Base-by-base conservation (phyloP, 1,140 invertebrate genomes). In the Dendroctonus valens region DNA sequence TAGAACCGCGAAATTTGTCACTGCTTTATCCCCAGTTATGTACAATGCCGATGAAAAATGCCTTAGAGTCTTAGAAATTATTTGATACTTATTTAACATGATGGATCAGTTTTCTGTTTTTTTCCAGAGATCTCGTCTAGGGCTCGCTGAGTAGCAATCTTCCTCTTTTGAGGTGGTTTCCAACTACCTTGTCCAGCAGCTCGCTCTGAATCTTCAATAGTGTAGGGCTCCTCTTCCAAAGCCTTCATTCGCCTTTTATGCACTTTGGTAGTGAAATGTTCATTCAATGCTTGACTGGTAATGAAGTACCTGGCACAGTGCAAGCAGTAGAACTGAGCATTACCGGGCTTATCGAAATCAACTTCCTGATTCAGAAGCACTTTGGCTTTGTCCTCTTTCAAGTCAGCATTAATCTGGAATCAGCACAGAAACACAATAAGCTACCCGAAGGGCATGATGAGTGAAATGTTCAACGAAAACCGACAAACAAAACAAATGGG, bases 281-380 rank as follows among this genome's bases (percentile, higher is more conserved):
- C 87, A 60, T 86, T 82, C 46, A 97, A 76, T 6, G 94, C 87
- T 65, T 84, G 81, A 50, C 90, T 81, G 75, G 91, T 87, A 67
- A 97, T 93, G 73, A 96, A 97, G 77, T 97, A 93, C 53, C 92
- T 86, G 40, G 95, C 92, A 82, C 95, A 98, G 77, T 97, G 93
- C 6, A 97, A 75, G 74, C 96, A 98, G 74, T 98, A 97, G 81
- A 89, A 87, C 78, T 98, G 94, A 2, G 87, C 95, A 67, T 86
- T 84, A 14, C 96, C 96, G 37, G 94, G 91, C 77, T 91, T 87
- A 72, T 98, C 95, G 39, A 93, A 83, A 78, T 98, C 93, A 2
- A 93, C 81, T 64, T 89, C 84, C 81, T 96, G 94, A 76, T 94
- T 90, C 26, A 97, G 76, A 42, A 97, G 79, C 70, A 89, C 86